These are phyloP conservation scores for Tetropium fuscum DNA, from an alignment of 2,888 invertebrate species.

Conservation along the genomic window DNA sequence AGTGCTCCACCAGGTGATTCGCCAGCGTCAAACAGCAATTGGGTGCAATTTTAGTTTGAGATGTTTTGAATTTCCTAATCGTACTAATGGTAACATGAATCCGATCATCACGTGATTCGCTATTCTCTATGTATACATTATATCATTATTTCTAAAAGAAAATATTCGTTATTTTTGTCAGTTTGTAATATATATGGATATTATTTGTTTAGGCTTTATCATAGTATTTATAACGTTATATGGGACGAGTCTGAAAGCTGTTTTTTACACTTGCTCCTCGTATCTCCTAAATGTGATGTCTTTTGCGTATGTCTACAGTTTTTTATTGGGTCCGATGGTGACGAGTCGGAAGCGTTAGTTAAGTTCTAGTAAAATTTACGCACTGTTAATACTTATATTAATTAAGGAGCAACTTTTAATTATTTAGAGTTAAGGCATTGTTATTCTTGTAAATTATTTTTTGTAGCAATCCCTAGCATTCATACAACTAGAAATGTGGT, in stretches of 20 bases:
- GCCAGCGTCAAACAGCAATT: constrained; percentile 59
- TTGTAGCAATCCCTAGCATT: constrained; percentile 24
- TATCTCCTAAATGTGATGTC: constrained; percentile 7
- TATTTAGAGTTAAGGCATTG: constrained; percentile 31
- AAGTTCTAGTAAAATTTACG: constrained; percentile 37
- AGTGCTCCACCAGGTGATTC: constrained; percentile 54
- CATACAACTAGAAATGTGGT: constrained; percentile 19
- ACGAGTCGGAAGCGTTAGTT: constrained; percentile 19
- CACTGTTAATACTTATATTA: constrained; percentile 45
- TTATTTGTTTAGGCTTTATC: constrained; percentile 5
- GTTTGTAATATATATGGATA: constrained; percentile 9
- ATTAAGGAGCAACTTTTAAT: constrained; percentile 30
- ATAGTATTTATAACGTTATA: not conserved
- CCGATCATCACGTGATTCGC: constrained; percentile 38
- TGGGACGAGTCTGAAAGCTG: not conserved
- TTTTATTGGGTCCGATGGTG: constrained; percentile 14
- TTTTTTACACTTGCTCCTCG: constrained; percentile 1
- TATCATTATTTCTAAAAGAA: constrained; percentile 28
- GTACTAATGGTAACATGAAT: constrained; percentile 11
- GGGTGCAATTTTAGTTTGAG: constrained; percentile 64
- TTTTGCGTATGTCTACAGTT: constrained; percentile 6
- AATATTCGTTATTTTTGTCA: constrained; percentile 16
- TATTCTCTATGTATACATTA: no score
- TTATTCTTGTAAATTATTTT: constrained; percentile 27
- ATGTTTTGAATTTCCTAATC: constrained; percentile 9